Percentiles rank a stretch among this genome's conserved stretches.
These are phyloP conservation scores for Dichetophora obliterata DNA, from an alignment of 2,888 invertebrate genomes.

Conservation along the genomic window DNA sequence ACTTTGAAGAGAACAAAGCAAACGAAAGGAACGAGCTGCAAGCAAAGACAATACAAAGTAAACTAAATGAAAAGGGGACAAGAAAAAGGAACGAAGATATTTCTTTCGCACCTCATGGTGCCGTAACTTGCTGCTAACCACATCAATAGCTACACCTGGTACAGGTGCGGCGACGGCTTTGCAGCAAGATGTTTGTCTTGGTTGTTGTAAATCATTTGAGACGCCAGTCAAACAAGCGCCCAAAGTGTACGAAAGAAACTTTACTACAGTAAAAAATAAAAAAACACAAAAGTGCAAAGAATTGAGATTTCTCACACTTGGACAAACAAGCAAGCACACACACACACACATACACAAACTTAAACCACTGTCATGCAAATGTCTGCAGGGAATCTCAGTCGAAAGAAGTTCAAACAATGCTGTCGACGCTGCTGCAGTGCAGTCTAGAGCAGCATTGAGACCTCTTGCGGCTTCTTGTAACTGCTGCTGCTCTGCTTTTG, in stretches of 20 bases:
- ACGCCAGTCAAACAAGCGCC: slow-evolving; percentile 35
- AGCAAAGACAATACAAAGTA: neutral
- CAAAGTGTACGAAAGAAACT: slow-evolving; percentile 1
- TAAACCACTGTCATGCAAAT: neutral
- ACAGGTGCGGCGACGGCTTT: neutral
- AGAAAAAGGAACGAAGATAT: no score
- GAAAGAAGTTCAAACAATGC: slow-evolving; percentile 11
- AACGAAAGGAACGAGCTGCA: neutral
- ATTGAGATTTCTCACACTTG: neutral
- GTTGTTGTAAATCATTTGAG: slow-evolving; percentile 35
- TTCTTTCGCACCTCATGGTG: neutral
- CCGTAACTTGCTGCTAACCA: neutral
- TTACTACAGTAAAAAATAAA: neutral
- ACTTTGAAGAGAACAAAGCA: neutral
- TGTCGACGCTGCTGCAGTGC: slow-evolving; percentile 10
- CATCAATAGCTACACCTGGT: slow-evolving; percentile 7
- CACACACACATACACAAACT: neutral
- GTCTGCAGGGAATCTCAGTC: neutral
- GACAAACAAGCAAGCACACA: neutral
- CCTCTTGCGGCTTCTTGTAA: neutral
- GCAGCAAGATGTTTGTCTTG: slow-evolving; percentile 8
- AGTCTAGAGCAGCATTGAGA: neutral
- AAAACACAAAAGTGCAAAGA: no score
- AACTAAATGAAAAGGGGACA: neutral
- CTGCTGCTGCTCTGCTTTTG: no score